Evolutionary conservation across 2,113 vertebrate species (phyloP).

Genomic region (Gallinago media): DNA sequence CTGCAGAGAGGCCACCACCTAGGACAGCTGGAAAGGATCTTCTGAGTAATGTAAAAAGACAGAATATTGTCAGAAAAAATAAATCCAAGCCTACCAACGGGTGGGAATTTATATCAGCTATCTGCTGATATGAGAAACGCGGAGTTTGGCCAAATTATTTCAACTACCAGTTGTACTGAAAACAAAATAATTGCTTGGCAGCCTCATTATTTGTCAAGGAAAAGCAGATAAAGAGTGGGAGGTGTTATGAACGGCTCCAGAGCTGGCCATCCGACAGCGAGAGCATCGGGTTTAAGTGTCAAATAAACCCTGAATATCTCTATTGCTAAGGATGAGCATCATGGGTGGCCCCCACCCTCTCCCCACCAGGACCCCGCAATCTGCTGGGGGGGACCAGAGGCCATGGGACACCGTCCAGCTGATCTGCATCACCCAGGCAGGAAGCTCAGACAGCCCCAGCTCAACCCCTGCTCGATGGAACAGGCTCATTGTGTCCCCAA

Average conservation of each 20-base stretch:
- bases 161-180: background rate
- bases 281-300: accelerated
- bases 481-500: background rate
- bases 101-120: background rate
- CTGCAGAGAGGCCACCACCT: background rate
- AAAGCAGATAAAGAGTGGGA: background rate
- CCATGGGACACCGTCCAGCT: no score
- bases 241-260: background rate
- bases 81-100: background rate
- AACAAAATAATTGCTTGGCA: background rate
- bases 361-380: background rate
- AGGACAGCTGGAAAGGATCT: background rate
- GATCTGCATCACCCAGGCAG: background rate
- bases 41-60: background rate
- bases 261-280: background rate
- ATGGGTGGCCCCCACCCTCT: accelerated
- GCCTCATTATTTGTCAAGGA: background rate
- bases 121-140: background rate
- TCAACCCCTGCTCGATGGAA: no score
- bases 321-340: background rate
- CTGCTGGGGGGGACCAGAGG: background rate
- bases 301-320: background rate
- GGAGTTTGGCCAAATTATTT: background rate
- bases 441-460: background rate
- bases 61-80: background rate